Conservation (phyloP, 2,888 invertebrate species). For the Himalopsyche tibetana region DNA sequence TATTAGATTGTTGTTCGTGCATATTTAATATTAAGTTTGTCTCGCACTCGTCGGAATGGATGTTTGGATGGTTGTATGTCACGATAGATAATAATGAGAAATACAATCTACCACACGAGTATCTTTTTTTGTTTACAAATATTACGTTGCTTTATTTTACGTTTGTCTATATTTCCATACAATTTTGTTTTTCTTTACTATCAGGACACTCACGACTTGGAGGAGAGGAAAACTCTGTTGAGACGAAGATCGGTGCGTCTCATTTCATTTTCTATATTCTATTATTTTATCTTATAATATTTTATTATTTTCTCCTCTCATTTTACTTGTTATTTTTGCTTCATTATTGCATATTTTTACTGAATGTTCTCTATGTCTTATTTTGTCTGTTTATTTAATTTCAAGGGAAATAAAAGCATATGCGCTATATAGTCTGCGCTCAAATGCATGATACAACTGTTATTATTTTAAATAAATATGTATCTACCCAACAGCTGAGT, state of each 20-base stretch:
- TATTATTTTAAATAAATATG: too few relatives aligned
- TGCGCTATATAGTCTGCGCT: too few relatives aligned
- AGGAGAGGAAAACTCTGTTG: conserved; percentile 63
- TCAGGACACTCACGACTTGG: conserved; percentile 60
- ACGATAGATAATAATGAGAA: neutral
- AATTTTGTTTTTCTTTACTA: conserved; percentile 51
- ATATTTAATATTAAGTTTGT: too few relatives aligned
- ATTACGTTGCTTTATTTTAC: conserved; percentile 48
- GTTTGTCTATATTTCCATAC: conserved; percentile 47
- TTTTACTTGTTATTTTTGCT: conserved; percentile 60
- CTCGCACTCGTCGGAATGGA: too few relatives aligned
- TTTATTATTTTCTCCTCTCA: conserved; percentile 50
- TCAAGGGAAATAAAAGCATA: too few relatives aligned
- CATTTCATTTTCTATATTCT: conserved; percentile 51
- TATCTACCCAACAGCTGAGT: too few relatives aligned
- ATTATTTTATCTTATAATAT: conserved; percentile 47
- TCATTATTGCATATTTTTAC: conserved; percentile 56
- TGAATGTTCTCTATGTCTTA: conserved; percentile 56
- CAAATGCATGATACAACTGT: too few relatives aligned
- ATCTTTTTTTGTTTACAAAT: conserved; percentile 27
- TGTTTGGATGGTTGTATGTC: neutral
- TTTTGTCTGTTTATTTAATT: conserved; percentile 72
- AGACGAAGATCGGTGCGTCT: conserved; percentile 64
- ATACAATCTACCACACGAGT: neutral
- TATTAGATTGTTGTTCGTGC: too few relatives aligned